Conservation (phyloP, 2,888 invertebrate genomes). For the Tinea trinotella region DNA sequence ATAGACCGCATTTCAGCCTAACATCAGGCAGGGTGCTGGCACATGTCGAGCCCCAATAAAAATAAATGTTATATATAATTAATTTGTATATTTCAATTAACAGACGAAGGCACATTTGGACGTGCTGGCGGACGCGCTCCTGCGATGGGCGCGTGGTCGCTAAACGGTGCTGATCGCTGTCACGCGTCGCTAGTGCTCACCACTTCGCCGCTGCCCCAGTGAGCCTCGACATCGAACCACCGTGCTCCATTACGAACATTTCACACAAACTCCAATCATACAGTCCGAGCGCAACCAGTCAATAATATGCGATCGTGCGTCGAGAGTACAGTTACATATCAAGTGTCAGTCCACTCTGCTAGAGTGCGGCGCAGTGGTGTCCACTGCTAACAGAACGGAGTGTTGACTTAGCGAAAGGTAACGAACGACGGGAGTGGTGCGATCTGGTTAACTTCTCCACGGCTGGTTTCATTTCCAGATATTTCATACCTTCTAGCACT, state of each 20-base stretch:
- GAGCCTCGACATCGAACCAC: constrained; percentile 33
- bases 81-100: background rate
- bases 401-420: constrained; percentile 2
- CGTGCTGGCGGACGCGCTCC: constrained; percentile 92
- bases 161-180: constrained; percentile 60
- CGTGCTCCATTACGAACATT: constrained; percentile 44
- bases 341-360: constrained; percentile 34
- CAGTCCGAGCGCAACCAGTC: constrained; percentile 58
- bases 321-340: constrained; percentile 68
- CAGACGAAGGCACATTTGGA: constrained; percentile 97
- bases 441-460: constrained; percentile 44
- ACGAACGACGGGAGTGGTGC: constrained; percentile 1
- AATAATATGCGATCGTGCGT: constrained; percentile 47
- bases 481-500: constrained; percentile 66
- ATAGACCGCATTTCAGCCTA: too few relatives aligned
- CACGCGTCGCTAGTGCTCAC: constrained; percentile 42
- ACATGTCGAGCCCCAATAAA: too few relatives aligned
- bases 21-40: too few relatives aligned
- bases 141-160: constrained; percentile 95
- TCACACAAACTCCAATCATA: constrained; percentile 9
- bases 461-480: constrained; percentile 57
- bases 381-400: constrained; percentile 9
- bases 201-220: constrained; percentile 1
- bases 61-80: background rate
- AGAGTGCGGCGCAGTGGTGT: constrained; percentile 9